Evolutionary conservation across 1,140 invertebrate species (phyloP), one percentile per base, ranked within the genome.

Genomic region (Acromyrmex heyeri): DNA sequence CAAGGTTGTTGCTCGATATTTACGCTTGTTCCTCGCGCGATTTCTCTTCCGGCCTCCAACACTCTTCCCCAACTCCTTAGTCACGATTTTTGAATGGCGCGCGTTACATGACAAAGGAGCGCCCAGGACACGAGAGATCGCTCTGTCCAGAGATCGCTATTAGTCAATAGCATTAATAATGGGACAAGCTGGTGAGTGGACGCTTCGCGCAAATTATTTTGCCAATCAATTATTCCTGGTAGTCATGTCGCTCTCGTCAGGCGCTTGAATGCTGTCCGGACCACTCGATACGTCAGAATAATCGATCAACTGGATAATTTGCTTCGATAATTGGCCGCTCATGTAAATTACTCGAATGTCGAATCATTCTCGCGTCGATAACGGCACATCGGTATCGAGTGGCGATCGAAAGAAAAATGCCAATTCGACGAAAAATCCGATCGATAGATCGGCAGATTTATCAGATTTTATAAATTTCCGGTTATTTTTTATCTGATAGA

Each of bases 271-370:
- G 79, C 79, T 83, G 69, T 83, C 67, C 69, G 34, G n/a, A 38
- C 69, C 79, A 83, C 79, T 83, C 79, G 79, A 83, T 83, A 83
- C 79, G 79, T 83, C 69, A 69, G 69, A 75, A 83, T 83, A 83
- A 83, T 83, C 79, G 79, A 83, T 83, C 79, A 73, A 61, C 57
- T 61, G 79, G 57, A 83, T 83, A 83, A 83, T 83, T 83, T 75
- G 79, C 79, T 50, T 62, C 69, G 55, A 83, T 83, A 61, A 83
- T 73, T 83, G 69, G 69, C 69, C 79, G 79, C 79, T 50, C 79
- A 55, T 73, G 55, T 75, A 83, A 83, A 83, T 83, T 75, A 75
- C 69, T 83, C 55, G 79, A 62, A 86, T 87, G 83, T 62, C 86
- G 83, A 87, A 87, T 87, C 82, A 82, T 86, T 87, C 73, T 67